Percentiles rank a stretch among this genome's conserved stretches.
Conservation (phyloP, 2,797 vertebrate genomes). For the Rhincodon typus region DNA sequence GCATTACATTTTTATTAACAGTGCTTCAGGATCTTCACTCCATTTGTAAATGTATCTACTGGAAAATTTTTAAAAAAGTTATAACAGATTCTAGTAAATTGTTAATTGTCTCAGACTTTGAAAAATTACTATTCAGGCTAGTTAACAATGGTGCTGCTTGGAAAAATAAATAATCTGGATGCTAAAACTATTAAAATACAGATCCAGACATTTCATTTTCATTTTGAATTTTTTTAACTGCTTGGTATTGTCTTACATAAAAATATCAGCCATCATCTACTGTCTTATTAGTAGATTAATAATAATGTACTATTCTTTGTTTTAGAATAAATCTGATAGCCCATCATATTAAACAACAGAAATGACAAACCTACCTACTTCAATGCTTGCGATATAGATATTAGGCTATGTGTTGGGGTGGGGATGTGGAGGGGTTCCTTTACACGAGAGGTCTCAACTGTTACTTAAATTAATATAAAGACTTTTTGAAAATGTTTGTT, state of each 20-base stretch:
- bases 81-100: neutral
- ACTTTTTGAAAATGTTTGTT: neutral
- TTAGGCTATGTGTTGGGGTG: neutral
- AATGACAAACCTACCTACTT: constrained; percentile 19
- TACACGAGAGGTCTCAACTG: neutral
- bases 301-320: neutral
- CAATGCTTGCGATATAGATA: neutral
- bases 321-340: neutral
- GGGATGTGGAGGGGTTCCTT: neutral
- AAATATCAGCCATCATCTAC: neutral
- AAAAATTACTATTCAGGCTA: neutral
- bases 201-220: neutral
- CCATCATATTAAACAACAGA: neutral
- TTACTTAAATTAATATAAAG: neutral
- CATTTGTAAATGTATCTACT: constrained; percentile 26
- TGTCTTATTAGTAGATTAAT: neutral
- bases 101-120: neutral
- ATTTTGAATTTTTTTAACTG: neutral
- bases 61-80: neutral
- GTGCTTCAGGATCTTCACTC: neutral
- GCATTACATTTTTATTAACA: constrained; percentile 12
- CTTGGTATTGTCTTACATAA: neutral
- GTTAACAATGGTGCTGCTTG: neutral
- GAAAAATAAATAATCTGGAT: neutral
- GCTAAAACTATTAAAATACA: neutral